Conservation (phyloP, 64 coral and sea anemone genomes). For the Pachyseris speciosa region DNA sequence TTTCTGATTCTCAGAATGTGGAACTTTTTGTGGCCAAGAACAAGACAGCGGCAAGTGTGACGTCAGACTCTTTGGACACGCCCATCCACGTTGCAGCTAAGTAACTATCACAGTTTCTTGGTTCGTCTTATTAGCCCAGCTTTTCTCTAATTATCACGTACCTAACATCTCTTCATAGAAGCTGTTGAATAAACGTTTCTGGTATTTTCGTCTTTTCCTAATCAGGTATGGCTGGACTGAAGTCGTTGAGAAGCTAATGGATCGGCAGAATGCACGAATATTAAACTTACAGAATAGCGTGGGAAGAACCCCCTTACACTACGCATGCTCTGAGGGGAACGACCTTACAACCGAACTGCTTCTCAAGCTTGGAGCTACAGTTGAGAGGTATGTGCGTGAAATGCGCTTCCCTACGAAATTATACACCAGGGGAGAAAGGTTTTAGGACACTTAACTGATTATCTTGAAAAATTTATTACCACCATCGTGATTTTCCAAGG, state of each 20-base stretch:
- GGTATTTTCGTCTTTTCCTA: not conserved
- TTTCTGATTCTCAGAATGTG: constrained; percentile 16
- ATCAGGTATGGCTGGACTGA: constrained; percentile 48
- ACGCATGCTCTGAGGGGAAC: constrained; percentile 33
- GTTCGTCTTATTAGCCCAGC: too few species aligned
- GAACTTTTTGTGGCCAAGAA: constrained; percentile 47
- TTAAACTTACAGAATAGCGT: constrained; percentile 57
- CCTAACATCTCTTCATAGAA: too few species aligned
- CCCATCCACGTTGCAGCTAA: constrained; percentile 68
- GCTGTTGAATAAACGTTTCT: too few species aligned
- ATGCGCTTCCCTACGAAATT: too few species aligned
- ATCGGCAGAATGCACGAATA: constrained; percentile 42
- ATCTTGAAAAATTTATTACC: too few species aligned
- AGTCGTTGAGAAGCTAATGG: constrained; percentile 16
- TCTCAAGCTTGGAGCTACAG: constrained; percentile 12
- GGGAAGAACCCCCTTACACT: constrained; percentile 49
- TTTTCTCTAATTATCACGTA: too few species aligned
- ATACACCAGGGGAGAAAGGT: too few species aligned
- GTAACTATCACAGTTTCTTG: not conserved
- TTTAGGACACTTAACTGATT: too few species aligned
- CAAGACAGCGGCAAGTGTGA: constrained; percentile 47
- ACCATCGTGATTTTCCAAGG: too few species aligned
- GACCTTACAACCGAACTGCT: constrained; percentile 22
- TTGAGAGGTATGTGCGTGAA: constrained; percentile 53
- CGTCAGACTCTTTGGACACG: constrained; percentile 60